phyloP scores from a whole-genome alignment of 2,797 vertebrate species.

The Sus cebifrons region DNA sequence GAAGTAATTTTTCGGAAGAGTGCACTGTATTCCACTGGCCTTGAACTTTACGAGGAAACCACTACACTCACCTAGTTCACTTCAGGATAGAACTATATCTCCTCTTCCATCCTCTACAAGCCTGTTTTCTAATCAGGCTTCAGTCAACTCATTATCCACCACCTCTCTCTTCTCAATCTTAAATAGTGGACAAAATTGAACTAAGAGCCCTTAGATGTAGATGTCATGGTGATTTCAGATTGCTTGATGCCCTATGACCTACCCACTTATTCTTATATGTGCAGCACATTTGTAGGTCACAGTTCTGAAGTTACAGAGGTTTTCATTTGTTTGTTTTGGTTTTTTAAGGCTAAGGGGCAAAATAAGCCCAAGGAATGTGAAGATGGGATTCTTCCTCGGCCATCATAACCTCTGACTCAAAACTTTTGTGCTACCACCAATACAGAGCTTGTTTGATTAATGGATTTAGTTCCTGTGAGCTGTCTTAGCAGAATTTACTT shows the following conservation, averaged over 20 bases:
- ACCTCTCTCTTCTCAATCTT: neutral
- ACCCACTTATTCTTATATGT: neutral
- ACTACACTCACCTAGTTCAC: neutral
- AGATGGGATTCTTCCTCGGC: neutral
- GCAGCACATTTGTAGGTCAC: neutral
- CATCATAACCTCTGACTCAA: neutral
- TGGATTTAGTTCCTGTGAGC: slow-evolving; percentile 69
- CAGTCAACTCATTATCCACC: neutral
- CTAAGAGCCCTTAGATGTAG: neutral
- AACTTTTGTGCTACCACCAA: neutral
- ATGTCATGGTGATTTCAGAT: neutral
- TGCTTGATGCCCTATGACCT: neutral
- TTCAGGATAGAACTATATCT: neutral
- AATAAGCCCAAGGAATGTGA: neutral
- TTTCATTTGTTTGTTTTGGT: no score
- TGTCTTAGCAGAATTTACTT: slow-evolving; percentile 74
- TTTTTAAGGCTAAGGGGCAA: neutral
- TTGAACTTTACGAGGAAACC: neutral
- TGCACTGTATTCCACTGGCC: neutral
- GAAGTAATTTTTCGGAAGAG: neutral
- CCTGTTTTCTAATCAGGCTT: neutral
- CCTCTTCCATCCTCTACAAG: neutral
- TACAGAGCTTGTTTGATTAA: slow-evolving; percentile 58
- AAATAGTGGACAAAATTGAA: neutral
- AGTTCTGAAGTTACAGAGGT: neutral